Percentiles rank a stretch among this genome's conserved stretches.
Conservation (phyloP, 2,797 vertebrate species). For the Lepus townsendii region DNA sequence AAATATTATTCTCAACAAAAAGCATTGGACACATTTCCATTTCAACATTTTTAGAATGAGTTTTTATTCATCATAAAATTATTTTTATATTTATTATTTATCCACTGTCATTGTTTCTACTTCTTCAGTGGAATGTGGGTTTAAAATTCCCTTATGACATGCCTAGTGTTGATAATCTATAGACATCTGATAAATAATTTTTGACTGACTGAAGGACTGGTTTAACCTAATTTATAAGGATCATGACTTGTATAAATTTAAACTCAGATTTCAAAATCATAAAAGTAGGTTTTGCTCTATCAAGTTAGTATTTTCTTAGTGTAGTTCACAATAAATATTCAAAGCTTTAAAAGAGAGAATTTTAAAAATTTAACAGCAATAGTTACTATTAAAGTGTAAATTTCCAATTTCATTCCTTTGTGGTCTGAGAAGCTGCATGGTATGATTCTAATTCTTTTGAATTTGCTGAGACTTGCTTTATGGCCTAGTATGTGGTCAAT, state of each 20-base stretch:
- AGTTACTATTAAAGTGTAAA: background rate
- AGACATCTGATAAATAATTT: background rate
- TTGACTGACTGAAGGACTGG: background rate
- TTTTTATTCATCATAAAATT: background rate
- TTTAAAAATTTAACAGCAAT: background rate
- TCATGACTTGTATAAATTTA: background rate
- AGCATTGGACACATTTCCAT: background rate
- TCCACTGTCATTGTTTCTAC: background rate
- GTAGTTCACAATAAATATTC: background rate
- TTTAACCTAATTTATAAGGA: background rate
- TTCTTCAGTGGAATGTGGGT: background rate
- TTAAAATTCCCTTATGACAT: background rate
- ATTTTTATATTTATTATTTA: background rate
- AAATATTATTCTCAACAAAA: background rate
- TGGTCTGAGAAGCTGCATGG: too few relatives aligned
- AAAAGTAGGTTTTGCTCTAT: background rate
- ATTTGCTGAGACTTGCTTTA: too few relatives aligned
- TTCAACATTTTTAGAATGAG: background rate
- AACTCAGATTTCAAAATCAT: constrained; percentile 49
- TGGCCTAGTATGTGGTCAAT: too few relatives aligned
- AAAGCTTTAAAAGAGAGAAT: background rate
- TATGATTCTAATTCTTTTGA: too few relatives aligned
- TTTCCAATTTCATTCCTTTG: too few relatives aligned
- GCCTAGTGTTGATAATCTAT: background rate
- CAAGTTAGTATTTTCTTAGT: background rate